Evolutionary conservation across 2,797 vertebrate species (phyloP), one percentile per base, ranked within the genome.

Genomic region (Pseudochirops cupreus): DNA sequence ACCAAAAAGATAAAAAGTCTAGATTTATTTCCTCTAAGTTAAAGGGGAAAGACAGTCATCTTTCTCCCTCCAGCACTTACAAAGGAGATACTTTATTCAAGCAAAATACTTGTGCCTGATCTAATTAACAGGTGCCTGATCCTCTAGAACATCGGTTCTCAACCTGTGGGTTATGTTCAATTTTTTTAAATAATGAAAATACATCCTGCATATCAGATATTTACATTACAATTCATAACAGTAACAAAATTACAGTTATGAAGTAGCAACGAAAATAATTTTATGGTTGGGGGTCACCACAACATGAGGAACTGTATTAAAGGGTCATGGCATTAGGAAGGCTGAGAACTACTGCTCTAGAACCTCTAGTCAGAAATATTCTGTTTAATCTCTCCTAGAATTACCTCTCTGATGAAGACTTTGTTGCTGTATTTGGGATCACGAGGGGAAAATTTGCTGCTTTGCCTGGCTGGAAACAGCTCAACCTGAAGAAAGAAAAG

Each of bases 391-490:
- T 98, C 97, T 98, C 97, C 67, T 98, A 99, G 99, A 98, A 98
- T 97, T 95, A 99, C 96, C 99, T 99, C 74, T 99, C 99, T 0
- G 99, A 99, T 95, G 92, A 96, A 0, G 99, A 99, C 97, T 99
- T 99, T 97, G 33, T 59, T 31, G 24, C 50, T 1, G 46, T 99
- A 7, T 99, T 99, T 96, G 99, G 99, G 93, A 98, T 99, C 93
- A 98, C 97, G 90, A 99, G 99, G 97, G 99, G 98, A 2, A 93
- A 99, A 46, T 99, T 99, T 97, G 96, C 29, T 39, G 94, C 95
- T 54, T 96, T 99, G 94, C 99, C 99, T 0, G 97, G 93, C 56
- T 99, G 99, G 99, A 99, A 99, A 97, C 99, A 99, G 97, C 97
- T 99, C 67, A 99, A 98, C 26, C 33, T 99, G 93, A 99, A 99